Percentiles rank a stretch among this genome's conserved stretches.
Conservation (phyloP, 1,140 invertebrate species). For the Scaptomyza pallida region DNA sequence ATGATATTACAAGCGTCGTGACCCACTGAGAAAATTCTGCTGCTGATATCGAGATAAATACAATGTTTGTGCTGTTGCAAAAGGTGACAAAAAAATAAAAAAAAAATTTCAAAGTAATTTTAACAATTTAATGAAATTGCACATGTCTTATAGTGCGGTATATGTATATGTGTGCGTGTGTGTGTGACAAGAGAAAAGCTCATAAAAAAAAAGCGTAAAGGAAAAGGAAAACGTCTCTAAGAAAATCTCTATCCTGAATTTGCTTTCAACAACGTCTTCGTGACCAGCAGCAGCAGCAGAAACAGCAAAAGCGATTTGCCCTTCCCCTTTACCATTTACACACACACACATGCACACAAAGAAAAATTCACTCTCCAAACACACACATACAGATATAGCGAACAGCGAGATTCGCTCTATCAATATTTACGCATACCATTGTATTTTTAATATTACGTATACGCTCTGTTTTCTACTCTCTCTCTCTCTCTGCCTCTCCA, state of each 20-base stretch:
- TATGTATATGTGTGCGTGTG: conserved; percentile 24
- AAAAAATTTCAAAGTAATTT: not conserved
- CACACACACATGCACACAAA: conserved; percentile 22
- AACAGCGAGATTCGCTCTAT: conserved; percentile 61
- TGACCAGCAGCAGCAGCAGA: conserved; percentile 25
- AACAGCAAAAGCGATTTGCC: conserved; percentile 61
- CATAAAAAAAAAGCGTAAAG: conserved; percentile 20
- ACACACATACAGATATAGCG: conserved; percentile 20
- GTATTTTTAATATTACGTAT: conserved; percentile 74
- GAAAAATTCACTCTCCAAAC: conserved; percentile 16
- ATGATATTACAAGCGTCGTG: conserved; percentile 46
- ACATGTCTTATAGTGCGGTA: conserved; percentile 11
- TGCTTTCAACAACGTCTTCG: conserved; percentile 69
- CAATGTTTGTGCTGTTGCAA: not conserved
- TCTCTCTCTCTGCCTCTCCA: conserved; percentile 21
- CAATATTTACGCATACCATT: conserved; percentile 78
- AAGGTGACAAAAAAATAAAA: not conserved
- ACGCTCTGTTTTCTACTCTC: conserved; percentile 46
- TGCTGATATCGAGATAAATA: not conserved
- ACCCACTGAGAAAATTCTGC: conserved; percentile 32
- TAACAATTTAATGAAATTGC: conserved; percentile 34
- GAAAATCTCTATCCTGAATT: conserved; percentile 82
- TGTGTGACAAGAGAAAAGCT: conserved; percentile 57
- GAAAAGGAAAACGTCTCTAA: conserved; percentile 56
- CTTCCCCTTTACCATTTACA: conserved; percentile 28